Evolutionary conservation across 2,113 vertebrate species (phyloP), one percentile per base, ranked within the genome.

Genomic region (Albula glossodonta): DNA sequence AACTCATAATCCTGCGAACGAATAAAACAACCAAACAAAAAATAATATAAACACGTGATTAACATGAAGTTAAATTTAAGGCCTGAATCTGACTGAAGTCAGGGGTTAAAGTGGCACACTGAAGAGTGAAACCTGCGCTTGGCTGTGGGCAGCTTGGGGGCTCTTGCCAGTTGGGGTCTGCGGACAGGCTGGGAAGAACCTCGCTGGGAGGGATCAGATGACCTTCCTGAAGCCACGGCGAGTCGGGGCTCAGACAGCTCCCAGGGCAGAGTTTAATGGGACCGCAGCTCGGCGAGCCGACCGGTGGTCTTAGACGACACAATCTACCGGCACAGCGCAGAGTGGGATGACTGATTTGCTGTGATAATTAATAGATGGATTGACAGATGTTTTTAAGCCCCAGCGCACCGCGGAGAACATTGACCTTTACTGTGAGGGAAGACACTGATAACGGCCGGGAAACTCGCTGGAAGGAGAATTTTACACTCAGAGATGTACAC

Each of bases 401-500:
- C 78, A 51, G 81, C 31, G 84, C 50, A 2, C 84, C 19, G 66
- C 74, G 87, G 87, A 84, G 82, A 78, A 83, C 51, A 51, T 48
- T 85, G 87, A 78, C 87, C 84, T 88, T 88, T 88, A 81, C 53
- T 49, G 79, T 63, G n/a, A 88, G 78, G 25, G 77, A 88, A 81
- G 17, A 81, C 84, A 66, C 7, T 81, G 56, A 74, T 87, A 50
- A 53, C 15, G 48, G 13, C 12, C 50, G 5, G 2, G 78, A 50
- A 50, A 48, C 8, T 19, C 0, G 78, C 48, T 70, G 13, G 22
- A 17, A 70, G 22, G 53, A 12, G 12, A 70, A 70, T 70, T 70
- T 70, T n/a, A 70, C 63, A 70, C 19, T 22, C 22, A 70, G 4
- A 0, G 0, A 70, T 17, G 6, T 22, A 70, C 19, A n/a, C 63